Percentiles rank a stretch among this genome's conserved stretches.
Evolutionary conservation across 1,140 invertebrate genomes (phyloP).

Genomic region (Drosophila pectinifera): DNA sequence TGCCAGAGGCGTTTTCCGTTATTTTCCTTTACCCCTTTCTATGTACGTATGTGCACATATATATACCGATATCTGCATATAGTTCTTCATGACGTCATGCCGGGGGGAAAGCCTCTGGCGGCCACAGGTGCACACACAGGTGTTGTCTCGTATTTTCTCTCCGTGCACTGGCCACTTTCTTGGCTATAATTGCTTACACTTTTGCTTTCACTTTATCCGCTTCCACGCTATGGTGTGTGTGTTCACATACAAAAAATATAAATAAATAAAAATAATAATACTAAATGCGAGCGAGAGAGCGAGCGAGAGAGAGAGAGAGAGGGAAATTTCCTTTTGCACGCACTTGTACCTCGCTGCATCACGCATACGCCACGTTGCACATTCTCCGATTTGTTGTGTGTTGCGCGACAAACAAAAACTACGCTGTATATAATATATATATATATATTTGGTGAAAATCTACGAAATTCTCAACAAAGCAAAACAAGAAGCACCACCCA

Average conservation of each 20-base stretch:
- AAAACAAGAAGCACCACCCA: constrained; percentile 38
- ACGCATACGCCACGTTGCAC: constrained; percentile 68
- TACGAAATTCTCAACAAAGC: constrained; percentile 30
- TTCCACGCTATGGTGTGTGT: background rate
- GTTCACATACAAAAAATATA: constrained; percentile 20
- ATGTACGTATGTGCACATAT: constrained; percentile 2
- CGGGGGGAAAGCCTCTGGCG: constrained; percentile 5
- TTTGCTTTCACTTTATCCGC: constrained; percentile 24
- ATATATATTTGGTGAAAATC: background rate
- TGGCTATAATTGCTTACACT: constrained; percentile 22
- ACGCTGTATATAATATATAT: constrained; percentile 7
- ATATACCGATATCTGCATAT: constrained; percentile 8
- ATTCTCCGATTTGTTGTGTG: constrained; percentile 41
- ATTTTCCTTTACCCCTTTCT: constrained; percentile 14
- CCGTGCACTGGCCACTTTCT: constrained; percentile 13
- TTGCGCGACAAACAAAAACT: constrained; percentile 25
- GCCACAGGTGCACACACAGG: constrained; percentile 31
- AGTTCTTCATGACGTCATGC: constrained; percentile 29
- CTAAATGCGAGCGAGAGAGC: too few relatives aligned
- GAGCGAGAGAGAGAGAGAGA: background rate
- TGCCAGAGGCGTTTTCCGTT: constrained; percentile 34
- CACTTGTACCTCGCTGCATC: constrained; percentile 58
- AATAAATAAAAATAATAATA: background rate
- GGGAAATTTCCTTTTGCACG: constrained; percentile 9
- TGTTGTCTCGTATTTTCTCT: background rate